Percentiles rank a stretch among this genome's conserved stretches.
Evolutionary conservation across 1,140 invertebrate genomes (phyloP).

Genomic region (Drosophila bifasciata): DNA sequence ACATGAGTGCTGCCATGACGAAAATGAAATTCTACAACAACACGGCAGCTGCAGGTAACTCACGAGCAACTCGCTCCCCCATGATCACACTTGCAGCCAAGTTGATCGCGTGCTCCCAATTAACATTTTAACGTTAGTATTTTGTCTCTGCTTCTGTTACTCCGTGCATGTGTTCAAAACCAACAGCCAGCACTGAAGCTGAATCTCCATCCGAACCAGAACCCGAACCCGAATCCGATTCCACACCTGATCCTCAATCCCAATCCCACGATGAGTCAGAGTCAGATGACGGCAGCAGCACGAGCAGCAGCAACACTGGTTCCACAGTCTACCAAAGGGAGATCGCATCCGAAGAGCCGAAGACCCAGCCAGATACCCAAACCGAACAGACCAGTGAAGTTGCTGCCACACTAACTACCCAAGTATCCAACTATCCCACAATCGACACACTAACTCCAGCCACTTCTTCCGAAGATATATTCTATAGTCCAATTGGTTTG

Average conservation of each 20-base stretch:
- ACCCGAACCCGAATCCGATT: constrained; percentile 10
- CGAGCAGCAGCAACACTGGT: constrained; percentile 20
- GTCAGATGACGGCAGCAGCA: constrained; percentile 52
- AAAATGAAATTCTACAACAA: constrained; percentile 41
- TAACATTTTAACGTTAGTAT: constrained; percentile 77
- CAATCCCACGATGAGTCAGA: constrained; percentile 32
- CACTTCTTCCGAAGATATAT: constrained; percentile 79
- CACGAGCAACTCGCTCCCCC: constrained; percentile 9
- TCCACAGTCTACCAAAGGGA: constrained; percentile 28
- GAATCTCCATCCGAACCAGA: not conserved
- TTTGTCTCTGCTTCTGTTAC: constrained; percentile 81
- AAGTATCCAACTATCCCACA: constrained; percentile 45
- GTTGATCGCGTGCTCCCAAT: constrained; percentile 34
- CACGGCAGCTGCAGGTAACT: constrained; percentile 70
- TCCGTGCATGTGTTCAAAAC: constrained; percentile 80
- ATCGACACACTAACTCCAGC: constrained; percentile 73
- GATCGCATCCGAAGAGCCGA: not conserved
- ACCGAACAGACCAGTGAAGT: constrained; percentile 24
- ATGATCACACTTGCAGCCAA: constrained; percentile 2
- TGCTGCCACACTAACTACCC: constrained; percentile 25
- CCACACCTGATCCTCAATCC: constrained; percentile 7
- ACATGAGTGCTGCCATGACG: constrained; percentile 44
- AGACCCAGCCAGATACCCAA: constrained; percentile 39
- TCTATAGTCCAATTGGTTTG: constrained; percentile 81
- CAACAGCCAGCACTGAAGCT: constrained; percentile 56